These are phyloP conservation scores for Tetramorium simillimum DNA, from an alignment of 1,140 invertebrate species.

Conservation along the genomic window DNA sequence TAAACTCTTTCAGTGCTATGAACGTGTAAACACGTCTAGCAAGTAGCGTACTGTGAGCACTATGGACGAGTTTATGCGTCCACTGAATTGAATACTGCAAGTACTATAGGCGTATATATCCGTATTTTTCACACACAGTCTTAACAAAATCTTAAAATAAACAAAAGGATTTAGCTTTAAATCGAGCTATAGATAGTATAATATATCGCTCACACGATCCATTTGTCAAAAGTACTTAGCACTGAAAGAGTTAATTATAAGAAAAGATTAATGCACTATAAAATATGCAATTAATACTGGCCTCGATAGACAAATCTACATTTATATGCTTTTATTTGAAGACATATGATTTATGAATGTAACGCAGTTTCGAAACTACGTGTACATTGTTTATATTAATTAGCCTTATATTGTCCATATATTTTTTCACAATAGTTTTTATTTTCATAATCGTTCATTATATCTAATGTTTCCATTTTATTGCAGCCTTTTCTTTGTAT, in stretches of 20 bases:
- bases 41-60: not conserved
- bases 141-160: no score
- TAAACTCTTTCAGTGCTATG: not conserved
- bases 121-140: no score
- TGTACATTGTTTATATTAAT: not conserved
- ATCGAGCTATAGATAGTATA: no score
- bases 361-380: not conserved
- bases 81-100: not conserved
- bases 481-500: not conserved
- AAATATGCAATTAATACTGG: not conserved
- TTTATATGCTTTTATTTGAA: not conserved
- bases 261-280: not conserved
- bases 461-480: not conserved
- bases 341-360: not conserved
- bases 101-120: not conserved
- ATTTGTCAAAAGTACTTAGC: not conserved
- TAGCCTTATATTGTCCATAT: not conserved
- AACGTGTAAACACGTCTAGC: not conserved
- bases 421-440: not conserved
- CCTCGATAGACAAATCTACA: not conserved
- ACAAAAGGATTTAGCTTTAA: no score
- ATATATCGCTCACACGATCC: not conserved
- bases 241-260: not conserved
- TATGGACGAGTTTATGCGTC: not conserved
- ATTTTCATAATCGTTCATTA: not conserved